Base-by-base conservation (phyloP, 2,797 vertebrate genomes). In the Cyprinodon diabolis region DNA sequence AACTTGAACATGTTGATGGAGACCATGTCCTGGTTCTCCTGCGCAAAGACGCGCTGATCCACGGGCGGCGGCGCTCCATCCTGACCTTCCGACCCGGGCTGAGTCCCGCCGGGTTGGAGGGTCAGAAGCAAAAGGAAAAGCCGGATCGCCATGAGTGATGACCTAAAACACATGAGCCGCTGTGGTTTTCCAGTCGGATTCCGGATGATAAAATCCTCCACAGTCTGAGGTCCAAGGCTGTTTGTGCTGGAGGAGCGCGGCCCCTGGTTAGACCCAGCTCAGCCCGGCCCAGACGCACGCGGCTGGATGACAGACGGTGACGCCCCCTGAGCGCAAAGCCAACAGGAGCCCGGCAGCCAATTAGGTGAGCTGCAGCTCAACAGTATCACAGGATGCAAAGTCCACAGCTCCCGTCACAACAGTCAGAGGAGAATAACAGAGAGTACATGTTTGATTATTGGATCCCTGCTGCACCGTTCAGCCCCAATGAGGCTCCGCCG, bases 1-100 rank as follows among this genome's bases (percentile, higher is more conserved):
- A 98, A 94, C 85, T 95, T 94, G 75, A 96, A 94, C 98, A 99
- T 99, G 82, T 93, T 94, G 80, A 93, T 85, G 87, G 95, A 92
- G 69, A 95, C 92, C 94, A 94, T 89, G 92, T 98, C 96, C 84
- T 87, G 93, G 56, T 88, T 81, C 17, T 83, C 81, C 56, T 82
- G 89, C 84, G 87, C 66, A 78, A 86, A 80, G 68, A 81, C 83
- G 77, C 89, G 86, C 81, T 9, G 74, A 14, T 88, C 81, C 2
- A 7, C 75, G 3, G 72, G 43, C 48, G 66, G 87, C 88, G 30
- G 68, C 35, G 66, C 70, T 79, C 68, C 81, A 2, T 74, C 82
- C 0, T 71, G 30, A 25, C 82, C 84, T 68, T 83, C 87, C 0
- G 81, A 60, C 6, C 60, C 23, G 12, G 85, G 71, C 58, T 73